Percentiles rank a stretch among this genome's conserved stretches.
phyloP scores from a whole-genome alignment of 2,113 vertebrate species.

The Rhabdomys dilectus region DNA sequence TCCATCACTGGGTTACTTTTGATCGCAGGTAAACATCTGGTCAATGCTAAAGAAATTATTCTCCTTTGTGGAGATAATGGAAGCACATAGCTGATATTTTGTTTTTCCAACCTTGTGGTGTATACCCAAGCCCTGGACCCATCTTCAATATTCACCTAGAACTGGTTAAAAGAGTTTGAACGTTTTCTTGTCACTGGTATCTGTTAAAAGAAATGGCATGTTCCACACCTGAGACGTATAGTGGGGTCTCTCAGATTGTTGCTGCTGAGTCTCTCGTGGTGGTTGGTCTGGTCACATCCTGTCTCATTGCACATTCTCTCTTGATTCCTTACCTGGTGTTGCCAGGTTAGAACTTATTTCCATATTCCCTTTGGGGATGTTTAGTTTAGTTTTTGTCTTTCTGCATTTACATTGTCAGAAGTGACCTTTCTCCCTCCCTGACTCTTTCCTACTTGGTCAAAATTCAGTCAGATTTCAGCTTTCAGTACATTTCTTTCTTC shows the following conservation, averaged over 20 bases:
- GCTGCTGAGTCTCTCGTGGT: background rate
- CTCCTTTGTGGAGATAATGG: background rate
- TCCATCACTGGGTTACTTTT: background rate
- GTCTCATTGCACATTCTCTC: background rate
- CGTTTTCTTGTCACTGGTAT: background rate
- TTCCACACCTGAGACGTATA: background rate
- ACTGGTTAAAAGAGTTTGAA: background rate
- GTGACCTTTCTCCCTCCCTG: background rate
- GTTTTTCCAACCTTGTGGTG: background rate
- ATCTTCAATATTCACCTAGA: constrained; percentile 17
- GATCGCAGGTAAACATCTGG: background rate
- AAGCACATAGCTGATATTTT: background rate
- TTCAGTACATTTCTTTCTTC: background rate
- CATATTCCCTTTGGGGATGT: background rate
- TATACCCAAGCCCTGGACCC: background rate
- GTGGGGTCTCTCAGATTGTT: background rate
- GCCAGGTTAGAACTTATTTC: background rate
- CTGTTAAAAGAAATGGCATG: background rate
- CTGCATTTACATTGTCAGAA: background rate
- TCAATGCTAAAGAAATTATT: background rate
- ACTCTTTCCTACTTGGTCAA: background rate
- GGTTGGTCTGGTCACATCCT: background rate
- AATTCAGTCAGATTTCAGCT: background rate
- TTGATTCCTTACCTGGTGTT: background rate
- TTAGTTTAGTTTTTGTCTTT: background rate